Percentiles rank a stretch among this genome's conserved stretches.
phyloP scores from a whole-genome alignment of 2,797 vertebrate species.

The Tympanoctomys barrerae region DNA sequence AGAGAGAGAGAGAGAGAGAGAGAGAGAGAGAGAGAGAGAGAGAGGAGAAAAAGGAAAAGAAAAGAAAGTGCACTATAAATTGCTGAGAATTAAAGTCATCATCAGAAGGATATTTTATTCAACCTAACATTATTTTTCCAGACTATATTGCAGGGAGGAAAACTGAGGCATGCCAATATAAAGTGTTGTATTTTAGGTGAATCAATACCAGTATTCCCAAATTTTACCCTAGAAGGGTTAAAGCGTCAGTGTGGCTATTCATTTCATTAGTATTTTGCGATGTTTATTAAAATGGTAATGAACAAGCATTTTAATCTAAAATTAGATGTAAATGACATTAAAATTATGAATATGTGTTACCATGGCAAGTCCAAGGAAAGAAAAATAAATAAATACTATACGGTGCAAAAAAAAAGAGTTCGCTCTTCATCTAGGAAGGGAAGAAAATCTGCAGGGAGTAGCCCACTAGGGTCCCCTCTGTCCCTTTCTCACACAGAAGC shows the following conservation, averaged over 20 bases:
- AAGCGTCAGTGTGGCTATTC: neutral
- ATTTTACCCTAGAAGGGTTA: neutral
- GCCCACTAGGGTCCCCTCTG: too few species aligned
- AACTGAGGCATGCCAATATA: neutral
- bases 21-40: fast-evolving
- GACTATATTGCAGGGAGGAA: neutral
- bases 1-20: too few species aligned
- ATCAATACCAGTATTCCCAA: neutral
- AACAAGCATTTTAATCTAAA: slow-evolving; percentile 31
- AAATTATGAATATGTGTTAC: neutral
- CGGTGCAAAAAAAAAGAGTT: neutral
- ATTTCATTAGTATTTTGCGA: neutral
- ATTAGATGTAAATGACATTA: slow-evolving; percentile 24
- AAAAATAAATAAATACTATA: neutral
- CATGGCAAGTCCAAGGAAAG: neutral
- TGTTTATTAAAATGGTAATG: slow-evolving; percentile 44
- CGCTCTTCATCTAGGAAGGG: neutral
- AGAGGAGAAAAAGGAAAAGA: neutral
- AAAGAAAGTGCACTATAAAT: neutral
- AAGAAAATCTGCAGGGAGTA: neutral
- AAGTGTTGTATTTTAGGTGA: neutral
- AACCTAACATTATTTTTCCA: slow-evolving; percentile 39
- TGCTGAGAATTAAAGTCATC: neutral
- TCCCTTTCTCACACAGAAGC: too few species aligned
- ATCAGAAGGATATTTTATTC: neutral